Conservation (phyloP, 2,888 invertebrate genomes). For the Drosophila maculinotata region DNA sequence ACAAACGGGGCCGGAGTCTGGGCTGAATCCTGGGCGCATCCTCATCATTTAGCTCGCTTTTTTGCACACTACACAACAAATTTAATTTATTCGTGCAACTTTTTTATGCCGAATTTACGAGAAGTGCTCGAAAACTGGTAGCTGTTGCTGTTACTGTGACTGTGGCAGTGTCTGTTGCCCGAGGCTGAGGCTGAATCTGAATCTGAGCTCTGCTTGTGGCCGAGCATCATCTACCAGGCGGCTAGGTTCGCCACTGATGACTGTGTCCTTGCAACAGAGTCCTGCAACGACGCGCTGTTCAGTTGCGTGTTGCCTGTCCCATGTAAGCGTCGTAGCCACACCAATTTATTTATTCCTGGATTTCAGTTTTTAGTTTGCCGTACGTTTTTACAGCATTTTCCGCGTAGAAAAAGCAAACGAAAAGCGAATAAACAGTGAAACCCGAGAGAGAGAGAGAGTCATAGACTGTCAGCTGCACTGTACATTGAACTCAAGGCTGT, state of each 20-base stretch:
- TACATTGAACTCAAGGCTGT: background rate
- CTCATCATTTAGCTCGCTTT: conserved; percentile 18
- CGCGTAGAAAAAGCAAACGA: conserved; percentile 19
- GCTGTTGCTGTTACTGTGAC: conserved; percentile 13
- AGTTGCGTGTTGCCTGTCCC: conserved; percentile 34
- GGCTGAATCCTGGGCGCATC: conserved; percentile 1
- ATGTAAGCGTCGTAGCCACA: conserved; percentile 79
- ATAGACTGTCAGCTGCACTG: conserved; percentile 14
- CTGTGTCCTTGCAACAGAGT: conserved; percentile 39
- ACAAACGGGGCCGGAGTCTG: background rate
- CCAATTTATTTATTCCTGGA: conserved; percentile 77
- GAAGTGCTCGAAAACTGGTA: conserved; percentile 32
- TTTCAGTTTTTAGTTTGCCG: conserved; percentile 78
- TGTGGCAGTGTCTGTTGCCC: background rate
- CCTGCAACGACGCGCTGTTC: conserved; percentile 44
- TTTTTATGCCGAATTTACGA: conserved; percentile 75
- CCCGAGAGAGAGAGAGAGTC: rapidly evolving
- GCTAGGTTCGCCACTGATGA: conserved; percentile 55
- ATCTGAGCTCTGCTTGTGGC: conserved; percentile 56
- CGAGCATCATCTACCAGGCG: conserved; percentile 33
- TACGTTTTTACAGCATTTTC: conserved; percentile 66
- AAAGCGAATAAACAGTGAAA: background rate
- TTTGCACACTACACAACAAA: conserved; percentile 55
- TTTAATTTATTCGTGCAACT: conserved; percentile 76
- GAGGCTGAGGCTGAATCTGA: conserved; percentile 20